phyloP scores from a whole-genome alignment of 1,140 invertebrate genomes.

The Leptopilina clavipes region DNA sequence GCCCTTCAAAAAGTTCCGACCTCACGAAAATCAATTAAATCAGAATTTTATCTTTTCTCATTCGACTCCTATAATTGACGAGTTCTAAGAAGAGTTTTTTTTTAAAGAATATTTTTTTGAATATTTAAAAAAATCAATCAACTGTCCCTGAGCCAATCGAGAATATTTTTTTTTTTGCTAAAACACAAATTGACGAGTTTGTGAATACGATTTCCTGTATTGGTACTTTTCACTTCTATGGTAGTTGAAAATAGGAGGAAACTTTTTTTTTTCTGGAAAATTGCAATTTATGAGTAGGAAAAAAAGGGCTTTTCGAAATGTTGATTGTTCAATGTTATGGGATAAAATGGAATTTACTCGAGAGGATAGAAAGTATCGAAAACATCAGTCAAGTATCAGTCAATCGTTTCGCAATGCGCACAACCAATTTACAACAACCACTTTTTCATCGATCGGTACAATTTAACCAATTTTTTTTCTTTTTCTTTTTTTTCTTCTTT shows the following conservation, averaged over 20 bases:
- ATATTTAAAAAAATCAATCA: too few species aligned
- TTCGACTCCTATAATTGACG: too few species aligned
- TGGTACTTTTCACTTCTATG: too few species aligned
- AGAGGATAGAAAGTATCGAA: conserved; percentile 24
- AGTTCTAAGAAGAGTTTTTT: too few species aligned
- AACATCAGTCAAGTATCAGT: conserved; percentile 23
- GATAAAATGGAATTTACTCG: conserved; percentile 8
- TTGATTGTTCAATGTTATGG: neutral
- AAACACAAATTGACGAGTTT: too few species aligned
- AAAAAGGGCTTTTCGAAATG: neutral
- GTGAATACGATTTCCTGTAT: too few species aligned
- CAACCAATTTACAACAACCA: conserved; percentile 27
- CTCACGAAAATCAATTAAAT: neutral
- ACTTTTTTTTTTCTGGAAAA: neutral
- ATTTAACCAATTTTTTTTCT: neutral
- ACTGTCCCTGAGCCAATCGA: too few species aligned
- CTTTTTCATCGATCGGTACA: conserved; percentile 20
- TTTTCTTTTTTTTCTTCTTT: too few species aligned
- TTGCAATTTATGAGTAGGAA: neutral
- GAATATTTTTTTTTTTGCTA: too few species aligned
- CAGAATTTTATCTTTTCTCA: too few species aligned
- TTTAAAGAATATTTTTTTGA: too few species aligned
- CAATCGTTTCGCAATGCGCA: conserved; percentile 24
- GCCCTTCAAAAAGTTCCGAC: neutral
- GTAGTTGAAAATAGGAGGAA: neutral